Percentiles rank a stretch among this genome's conserved stretches.
phyloP scores from a whole-genome alignment of 2,113 vertebrate species.

The Sinocyclocheilus maitianheensis region DNA sequence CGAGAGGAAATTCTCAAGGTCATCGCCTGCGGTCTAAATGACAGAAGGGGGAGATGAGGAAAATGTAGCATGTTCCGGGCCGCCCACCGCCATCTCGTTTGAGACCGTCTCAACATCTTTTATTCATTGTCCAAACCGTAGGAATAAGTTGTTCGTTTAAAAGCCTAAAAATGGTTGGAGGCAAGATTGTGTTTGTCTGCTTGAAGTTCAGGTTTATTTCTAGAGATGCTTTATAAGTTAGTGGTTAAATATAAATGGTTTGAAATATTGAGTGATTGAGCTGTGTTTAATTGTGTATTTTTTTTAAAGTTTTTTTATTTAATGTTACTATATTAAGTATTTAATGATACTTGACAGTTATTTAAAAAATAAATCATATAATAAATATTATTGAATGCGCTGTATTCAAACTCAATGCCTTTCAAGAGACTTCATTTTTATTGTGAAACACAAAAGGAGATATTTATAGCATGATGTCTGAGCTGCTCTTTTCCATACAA shows the following conservation, averaged over 20 bases:
- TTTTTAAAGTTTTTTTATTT: neutral
- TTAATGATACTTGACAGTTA: no score
- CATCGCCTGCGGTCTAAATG: conserved; percentile 51
- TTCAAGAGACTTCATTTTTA: neutral
- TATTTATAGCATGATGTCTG: neutral
- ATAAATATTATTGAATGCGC: no score
- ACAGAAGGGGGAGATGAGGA: conserved; percentile 41
- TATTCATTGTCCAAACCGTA: conserved; percentile 46
- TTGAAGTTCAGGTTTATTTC: neutral
- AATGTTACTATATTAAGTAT: no score
- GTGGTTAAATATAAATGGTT: neutral
- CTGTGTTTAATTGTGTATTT: neutral
- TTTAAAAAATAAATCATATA: no score
- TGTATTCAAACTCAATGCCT: no score
- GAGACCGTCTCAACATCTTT: conserved; percentile 40
- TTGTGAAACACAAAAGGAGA: neutral
- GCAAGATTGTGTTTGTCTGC: neutral
- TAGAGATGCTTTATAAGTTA: neutral
- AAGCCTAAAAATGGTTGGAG: neutral
- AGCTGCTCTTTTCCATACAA: neutral
- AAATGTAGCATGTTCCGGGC: conserved; percentile 11
- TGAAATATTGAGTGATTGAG: neutral
- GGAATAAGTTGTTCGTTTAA: neutral
- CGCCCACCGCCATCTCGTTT: conserved; percentile 27
- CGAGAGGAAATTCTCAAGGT: conserved; percentile 52